Evolutionary conservation across 2,113 vertebrate species (phyloP).

Genomic region (Speoplatyrhinus poulsoni): DNA sequence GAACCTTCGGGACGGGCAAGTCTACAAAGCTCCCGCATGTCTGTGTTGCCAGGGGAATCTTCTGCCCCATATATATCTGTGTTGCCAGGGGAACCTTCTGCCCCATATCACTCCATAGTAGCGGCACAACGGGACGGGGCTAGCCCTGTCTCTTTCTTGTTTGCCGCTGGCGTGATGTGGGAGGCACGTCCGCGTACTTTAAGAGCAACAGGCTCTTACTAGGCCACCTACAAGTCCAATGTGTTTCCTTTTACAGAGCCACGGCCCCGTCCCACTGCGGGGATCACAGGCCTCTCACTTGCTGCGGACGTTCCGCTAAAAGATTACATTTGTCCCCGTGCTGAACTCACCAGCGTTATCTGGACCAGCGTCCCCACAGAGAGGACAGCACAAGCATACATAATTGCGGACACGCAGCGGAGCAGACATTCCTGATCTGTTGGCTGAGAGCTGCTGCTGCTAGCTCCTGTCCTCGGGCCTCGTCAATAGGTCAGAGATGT

Average conservation of each 20-base stretch:
- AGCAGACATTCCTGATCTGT: neutral
- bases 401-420: neutral
- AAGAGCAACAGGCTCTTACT: constrained; percentile 20
- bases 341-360: constrained; percentile 5
- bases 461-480: neutral
- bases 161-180: constrained; percentile 30
- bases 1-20: constrained; percentile 23
- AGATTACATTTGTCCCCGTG: constrained; percentile 22
- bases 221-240: constrained; percentile 5
- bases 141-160: neutral
- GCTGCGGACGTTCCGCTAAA: constrained; percentile 19
- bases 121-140: constrained; percentile 5
- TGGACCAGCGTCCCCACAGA: neutral
- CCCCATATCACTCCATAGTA: constrained; percentile 24
- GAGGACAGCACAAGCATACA: neutral
- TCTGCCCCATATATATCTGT: constrained; percentile 28
- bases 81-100: constrained; percentile 34
- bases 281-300: constrained; percentile 46
- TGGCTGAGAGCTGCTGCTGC: neutral
- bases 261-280: constrained; percentile 13
- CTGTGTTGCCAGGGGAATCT: constrained; percentile 31
- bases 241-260: neutral
- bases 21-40: constrained; percentile 27
- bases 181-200: constrained; percentile 33
- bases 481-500: constrained; percentile 19